Conservation (phyloP, 2,113 vertebrate genomes). For the Dipodomys stephensi region DNA sequence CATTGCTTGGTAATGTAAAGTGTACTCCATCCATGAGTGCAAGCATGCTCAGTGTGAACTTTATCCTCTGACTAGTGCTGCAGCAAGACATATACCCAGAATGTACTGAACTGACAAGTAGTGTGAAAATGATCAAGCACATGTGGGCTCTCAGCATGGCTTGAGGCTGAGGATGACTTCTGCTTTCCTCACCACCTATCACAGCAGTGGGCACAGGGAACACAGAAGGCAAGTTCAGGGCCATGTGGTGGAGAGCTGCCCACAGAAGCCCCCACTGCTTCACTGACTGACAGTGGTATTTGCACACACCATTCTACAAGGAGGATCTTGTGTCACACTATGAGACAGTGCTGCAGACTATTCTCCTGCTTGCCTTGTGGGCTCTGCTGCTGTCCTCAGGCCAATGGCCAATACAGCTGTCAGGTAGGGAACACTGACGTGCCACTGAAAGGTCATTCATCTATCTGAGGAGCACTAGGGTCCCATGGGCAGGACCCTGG, state of each 20-base stretch:
- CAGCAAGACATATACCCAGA: rapidly evolving
- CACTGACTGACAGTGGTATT: no score
- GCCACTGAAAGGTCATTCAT: not conserved
- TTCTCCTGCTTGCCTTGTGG: no score
- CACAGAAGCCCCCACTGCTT: no score
- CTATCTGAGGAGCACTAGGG: not conserved
- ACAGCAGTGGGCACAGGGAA: not conserved
- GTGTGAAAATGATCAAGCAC: not conserved
- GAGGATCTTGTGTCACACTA: no score
- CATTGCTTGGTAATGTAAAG: rapidly evolving
- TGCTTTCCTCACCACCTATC: not conserved
- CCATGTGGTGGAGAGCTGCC: no score
- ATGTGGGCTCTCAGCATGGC: no score
- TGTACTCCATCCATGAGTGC: not conserved
- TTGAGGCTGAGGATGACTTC: not conserved
- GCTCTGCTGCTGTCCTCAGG: not conserved
- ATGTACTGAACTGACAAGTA: not conserved
- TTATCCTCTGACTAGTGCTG: not conserved
- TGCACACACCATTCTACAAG: no score
- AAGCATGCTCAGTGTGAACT: rapidly evolving
- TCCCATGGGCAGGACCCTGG: not conserved
- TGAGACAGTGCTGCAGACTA: no score
- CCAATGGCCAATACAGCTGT: not conserved
- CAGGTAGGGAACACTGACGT: not conserved
- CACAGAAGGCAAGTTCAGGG: not conserved